Evolutionary conservation across 2,113 vertebrate genomes (phyloP).

Genomic region (Barnardius zonarius): DNA sequence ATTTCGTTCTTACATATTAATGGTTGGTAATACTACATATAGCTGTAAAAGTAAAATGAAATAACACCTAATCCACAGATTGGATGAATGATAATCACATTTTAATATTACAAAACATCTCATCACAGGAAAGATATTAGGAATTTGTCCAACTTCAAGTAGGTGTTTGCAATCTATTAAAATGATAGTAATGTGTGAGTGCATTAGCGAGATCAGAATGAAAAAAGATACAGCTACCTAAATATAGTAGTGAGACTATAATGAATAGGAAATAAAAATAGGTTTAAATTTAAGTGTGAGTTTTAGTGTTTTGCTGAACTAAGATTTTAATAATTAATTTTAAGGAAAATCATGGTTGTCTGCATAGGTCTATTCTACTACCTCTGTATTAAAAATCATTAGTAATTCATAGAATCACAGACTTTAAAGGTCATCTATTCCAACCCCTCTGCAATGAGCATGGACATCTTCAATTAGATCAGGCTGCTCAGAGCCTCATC

Average conservation of each 20-base stretch:
- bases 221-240: neutral
- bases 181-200: neutral
- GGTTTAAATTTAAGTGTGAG: neutral
- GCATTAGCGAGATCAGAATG: neutral
- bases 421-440: neutral
- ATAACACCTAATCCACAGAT: neutral
- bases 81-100: neutral
- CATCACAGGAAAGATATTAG: neutral
- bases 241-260: neutral
- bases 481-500: neutral
- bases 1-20: neutral
- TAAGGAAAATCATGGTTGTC: neutral
- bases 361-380: neutral
- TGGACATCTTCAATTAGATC: neutral
- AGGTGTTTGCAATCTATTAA: neutral
- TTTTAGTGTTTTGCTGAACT: neutral
- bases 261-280: neutral
- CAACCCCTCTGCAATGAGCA: neutral
- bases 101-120: neutral
- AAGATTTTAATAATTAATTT: neutral
- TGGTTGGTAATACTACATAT: neutral
- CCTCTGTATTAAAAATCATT: neutral
- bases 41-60: slow-evolving; percentile 5
- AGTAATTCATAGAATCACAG: neutral
- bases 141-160: neutral